Base-by-base conservation (phyloP, 1,140 invertebrate genomes). In the Drosophila chauvacae region DNA sequence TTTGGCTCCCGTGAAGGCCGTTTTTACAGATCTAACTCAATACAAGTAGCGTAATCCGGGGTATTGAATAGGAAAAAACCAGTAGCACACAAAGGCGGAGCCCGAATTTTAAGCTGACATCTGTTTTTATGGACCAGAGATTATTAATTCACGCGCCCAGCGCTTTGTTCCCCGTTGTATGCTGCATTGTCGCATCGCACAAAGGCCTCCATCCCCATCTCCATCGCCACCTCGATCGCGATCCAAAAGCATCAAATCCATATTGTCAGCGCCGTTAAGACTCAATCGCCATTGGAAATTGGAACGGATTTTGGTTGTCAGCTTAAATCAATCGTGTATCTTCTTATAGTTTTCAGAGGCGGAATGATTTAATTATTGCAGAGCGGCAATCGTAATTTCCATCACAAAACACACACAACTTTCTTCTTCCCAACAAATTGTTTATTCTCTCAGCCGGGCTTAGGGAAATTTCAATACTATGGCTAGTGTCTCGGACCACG, bases 251-350 rank as follows among this genome's bases (percentile, higher is more conserved):
- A 72, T 77, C 72, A 47, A 66, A 66, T 76, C 55, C 53, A 60
- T 60, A 88, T 88, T 84, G 80, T 88, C 72, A 84, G 85, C 80
- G 90, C 79, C 85, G 80, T 84, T 84, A 76, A 76, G 55, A 84
- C 70, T 84, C 82, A 91, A 83, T 83, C 75, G 70, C 58, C 82
- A 84, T 91, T 91, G 75, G 90, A 91, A 91, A 91, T 91, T 91
- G 90, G 90, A 91, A 90, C 90, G 90, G 80, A 91, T 84, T 70
- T 75, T 48, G 80, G 70, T 65, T 90, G 86, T 87, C 83, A 82
- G 83, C 73, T 90, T 80, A 86, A 68, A 68, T 81, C 82, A 63
- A 66, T 80, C 45, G 72, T 62, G 61, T 58, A 78, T 80, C 80
- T 62, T 74, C 80, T 78, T 72, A 83, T 66, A 88, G 80, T 84